Base-by-base conservation (phyloP, 2,113 vertebrate genomes). In the Bubo blakistoni region DNA sequence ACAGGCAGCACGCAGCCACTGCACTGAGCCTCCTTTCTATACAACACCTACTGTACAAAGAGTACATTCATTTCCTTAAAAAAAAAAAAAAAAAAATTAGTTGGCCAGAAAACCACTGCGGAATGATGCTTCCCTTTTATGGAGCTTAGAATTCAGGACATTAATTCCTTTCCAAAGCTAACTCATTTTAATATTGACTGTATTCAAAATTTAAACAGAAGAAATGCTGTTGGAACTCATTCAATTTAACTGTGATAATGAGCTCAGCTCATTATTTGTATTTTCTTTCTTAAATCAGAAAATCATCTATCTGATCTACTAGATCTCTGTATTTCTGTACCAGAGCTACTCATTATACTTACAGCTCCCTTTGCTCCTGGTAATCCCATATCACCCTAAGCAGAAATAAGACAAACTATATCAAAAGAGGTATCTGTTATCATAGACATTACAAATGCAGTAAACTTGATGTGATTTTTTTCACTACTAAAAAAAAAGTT, bases 321-420 rank as follows among this genome's bases (percentile, higher is more conserved):
- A 83, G 34, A 77, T n/a, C 79, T 97, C 88, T 54, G 4, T 38
- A 62, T 89, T 77, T 92, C 59, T 84, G 10, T 63, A 90, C 32
- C 42, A 86, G 57, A 88, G 63, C 5, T 92, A 24, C 82, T 96
- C 32, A 57, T 95, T 95, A 84, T 98, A 99, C 99, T 98, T 98
- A 99, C 99, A 84, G 98, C 97, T 98, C 99, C 99, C 96, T 99
- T 99, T 82, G 98, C 74, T 93, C 99, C 99, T 79, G 97, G n/a
- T 67, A 98, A 98, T 97, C 99, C 99, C 78, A 84, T 15, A n/a
- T 99, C 98, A 94, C 99, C 99, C 99, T 99, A 97, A 90, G 89
- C 63, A 78, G 97, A 97, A 70, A 77, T 9, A 97, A 94, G 63
- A 97, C 27, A 96, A 92, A 85, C 34, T 73, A 12, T 57, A 59